Base-by-base conservation (phyloP, 2,113 vertebrate genomes). In the human region DNA sequence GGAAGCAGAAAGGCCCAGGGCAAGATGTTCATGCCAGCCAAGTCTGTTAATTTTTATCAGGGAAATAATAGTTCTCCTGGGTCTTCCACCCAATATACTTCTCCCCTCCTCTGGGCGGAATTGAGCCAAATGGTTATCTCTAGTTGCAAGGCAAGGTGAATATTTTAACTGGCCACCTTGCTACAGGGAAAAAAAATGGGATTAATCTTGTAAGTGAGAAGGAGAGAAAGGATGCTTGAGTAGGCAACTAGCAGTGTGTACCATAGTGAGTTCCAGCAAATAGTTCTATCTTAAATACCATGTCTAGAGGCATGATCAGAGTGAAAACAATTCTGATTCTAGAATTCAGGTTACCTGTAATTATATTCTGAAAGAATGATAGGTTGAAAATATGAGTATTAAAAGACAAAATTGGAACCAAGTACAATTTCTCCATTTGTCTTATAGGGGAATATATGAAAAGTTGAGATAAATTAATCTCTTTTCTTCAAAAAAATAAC, bases 401-500 rank as follows among this genome's bases (percentile, higher is more conserved):
- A 64, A 92, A 93, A 85, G 38, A 52, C 91, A 90, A 89, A 55
- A 76, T 66, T 88, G 78, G 40, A 85, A 59, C 45, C 73, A 43
- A 76, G 66, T 45, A 45, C 38, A 82, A 55, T 86, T 50, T 89
- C 20, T 13, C 70, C 7, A 11, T 50, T 93, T 59, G 20, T 85
- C 78, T 76, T 72, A 8, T 48, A 92, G 90, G 68, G 48, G 30
- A 82, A 40, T 90, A 4, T 73, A 17, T 88, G 50, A 55, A 55
- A 55, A 45, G 32, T 27, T 68, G 57, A 79, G 32, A n/a, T 32
- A 43, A 52, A 61, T 17, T 82, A 66, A 22, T 83, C 9, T 50
- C 17, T 93, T 57, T 80, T 78, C 61, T 87, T 80, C 79, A 90
- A 95, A 84, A 90, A 95, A 84, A 68, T 88, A 64, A 66, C 13